phyloP scores from a whole-genome alignment of 2,888 invertebrate genomes.

The Vanessa cardui region DNA sequence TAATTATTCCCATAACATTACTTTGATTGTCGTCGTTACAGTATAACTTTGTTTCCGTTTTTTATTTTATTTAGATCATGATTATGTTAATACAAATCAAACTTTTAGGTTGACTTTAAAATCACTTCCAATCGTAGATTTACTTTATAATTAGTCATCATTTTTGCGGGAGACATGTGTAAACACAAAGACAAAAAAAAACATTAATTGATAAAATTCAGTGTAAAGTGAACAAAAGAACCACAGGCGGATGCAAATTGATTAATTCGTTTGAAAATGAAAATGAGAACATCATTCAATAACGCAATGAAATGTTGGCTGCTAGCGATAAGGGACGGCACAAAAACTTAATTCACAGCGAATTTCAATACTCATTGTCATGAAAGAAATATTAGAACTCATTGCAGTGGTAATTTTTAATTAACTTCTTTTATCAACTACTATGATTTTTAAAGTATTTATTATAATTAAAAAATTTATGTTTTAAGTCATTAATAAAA shows the following conservation, averaged over 20 bases:
- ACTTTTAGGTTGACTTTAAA: too few species aligned
- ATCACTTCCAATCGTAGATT: too few species aligned
- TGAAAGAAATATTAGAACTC: conserved; percentile 2
- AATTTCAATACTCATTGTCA: conserved; percentile 17
- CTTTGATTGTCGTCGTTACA: too few species aligned
- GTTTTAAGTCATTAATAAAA: too few species aligned
- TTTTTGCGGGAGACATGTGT: background rate
- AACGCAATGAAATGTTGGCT: conserved; percentile 19
- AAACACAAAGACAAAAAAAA: background rate
- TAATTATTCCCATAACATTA: too few species aligned
- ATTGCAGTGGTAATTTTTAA: background rate
- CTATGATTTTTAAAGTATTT: too few species aligned
- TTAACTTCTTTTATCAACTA: background rate
- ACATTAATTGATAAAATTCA: conserved; percentile 7
- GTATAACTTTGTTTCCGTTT: too few species aligned
- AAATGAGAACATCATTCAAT: conserved; percentile 32
- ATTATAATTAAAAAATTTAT: too few species aligned
- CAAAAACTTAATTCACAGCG: conserved; percentile 27
- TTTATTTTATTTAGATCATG: too few species aligned
- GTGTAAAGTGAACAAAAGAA: conserved; percentile 23
- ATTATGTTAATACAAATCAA: too few species aligned
- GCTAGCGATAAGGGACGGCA: conserved; percentile 25
- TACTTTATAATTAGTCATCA: too few species aligned
- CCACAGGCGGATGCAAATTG: conserved; percentile 28
- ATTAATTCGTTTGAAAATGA: conserved; percentile 35